phyloP scores from a whole-genome alignment of 2,888 invertebrate species.

The Ornithoptera priamus region DNA sequence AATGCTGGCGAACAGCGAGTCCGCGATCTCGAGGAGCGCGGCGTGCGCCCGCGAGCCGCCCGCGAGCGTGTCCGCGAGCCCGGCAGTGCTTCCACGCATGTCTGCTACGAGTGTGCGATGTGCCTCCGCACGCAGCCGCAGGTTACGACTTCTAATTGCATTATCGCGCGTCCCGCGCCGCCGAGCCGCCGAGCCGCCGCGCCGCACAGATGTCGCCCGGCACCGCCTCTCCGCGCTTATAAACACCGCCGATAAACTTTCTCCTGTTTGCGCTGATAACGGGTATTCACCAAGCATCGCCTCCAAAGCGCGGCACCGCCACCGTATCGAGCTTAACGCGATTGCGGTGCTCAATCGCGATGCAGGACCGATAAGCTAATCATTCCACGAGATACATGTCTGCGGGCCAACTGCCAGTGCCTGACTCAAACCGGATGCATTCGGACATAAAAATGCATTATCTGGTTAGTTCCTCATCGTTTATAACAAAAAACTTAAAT shows the following conservation, averaged over 20 bases:
- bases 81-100: constrained; percentile 85
- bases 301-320: not conserved
- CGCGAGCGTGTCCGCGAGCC: constrained; percentile 82
- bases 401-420: not conserved
- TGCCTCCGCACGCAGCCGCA: constrained; percentile 50
- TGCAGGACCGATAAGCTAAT: not conserved
- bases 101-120: constrained; percentile 58
- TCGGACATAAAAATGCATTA: no score
- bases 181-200: constrained; percentile 31
- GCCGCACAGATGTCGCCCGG: constrained; percentile 49
- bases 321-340: not conserved
- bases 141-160: constrained; percentile 67
- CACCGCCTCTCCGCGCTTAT: constrained; percentile 38
- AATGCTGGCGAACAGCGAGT: constrained; percentile 84
- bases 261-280: constrained; percentile 31
- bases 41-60: constrained; percentile 73
- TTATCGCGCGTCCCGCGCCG: constrained; percentile 68
- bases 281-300: constrained; percentile 23
- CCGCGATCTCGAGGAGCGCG: constrained; percentile 83
- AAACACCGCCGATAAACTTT: constrained; percentile 37
- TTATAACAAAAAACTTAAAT: no score
- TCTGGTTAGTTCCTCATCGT: no score
- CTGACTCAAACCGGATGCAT: not conserved
- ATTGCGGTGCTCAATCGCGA: constrained; percentile 7
- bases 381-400: no score